These are phyloP conservation scores for Fabriciana adippe DNA, from an alignment of 2,888 invertebrate genomes.

Conservation along the genomic window DNA sequence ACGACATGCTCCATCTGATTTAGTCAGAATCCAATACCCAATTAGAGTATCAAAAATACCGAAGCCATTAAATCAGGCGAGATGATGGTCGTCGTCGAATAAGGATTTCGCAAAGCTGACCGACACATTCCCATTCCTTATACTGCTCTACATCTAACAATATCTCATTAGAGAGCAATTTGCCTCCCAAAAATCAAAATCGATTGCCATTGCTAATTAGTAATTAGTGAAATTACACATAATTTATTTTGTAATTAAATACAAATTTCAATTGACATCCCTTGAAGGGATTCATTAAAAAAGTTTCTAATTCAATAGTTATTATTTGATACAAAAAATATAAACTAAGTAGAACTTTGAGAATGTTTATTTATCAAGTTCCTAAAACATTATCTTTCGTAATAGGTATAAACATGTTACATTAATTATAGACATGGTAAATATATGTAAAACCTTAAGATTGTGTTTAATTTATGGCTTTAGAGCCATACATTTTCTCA, in stretches of 20 bases:
- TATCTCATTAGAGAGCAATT: conserved; percentile 35
- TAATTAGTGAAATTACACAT: conserved; percentile 9
- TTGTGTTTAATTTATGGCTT: too few relatives aligned
- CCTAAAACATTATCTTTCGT: too few relatives aligned
- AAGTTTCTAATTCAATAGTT: neutral
- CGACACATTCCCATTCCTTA: conserved; percentile 45
- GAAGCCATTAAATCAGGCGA: conserved; percentile 56
- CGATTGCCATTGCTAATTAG: conserved; percentile 32
- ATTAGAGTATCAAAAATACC: conserved; percentile 52
- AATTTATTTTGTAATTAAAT: conserved; percentile 13
- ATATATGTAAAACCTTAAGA: too few relatives aligned
- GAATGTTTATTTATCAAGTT: too few relatives aligned
- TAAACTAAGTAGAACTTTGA: too few relatives aligned
- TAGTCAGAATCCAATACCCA: conserved; percentile 42
- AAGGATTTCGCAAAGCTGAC: conserved; percentile 48
- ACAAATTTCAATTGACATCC: conserved; percentile 11
- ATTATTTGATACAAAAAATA: too few relatives aligned
- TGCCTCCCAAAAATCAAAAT: conserved; percentile 26
- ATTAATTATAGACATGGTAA: too few relatives aligned
- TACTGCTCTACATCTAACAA: conserved; percentile 30
- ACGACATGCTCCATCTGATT: conserved; percentile 29
- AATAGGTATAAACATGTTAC: too few relatives aligned
- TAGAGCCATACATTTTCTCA: too few relatives aligned
- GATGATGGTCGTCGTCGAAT: conserved; percentile 49
- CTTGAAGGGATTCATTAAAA: neutral